Percentiles rank a stretch among this genome's conserved stretches.
phyloP scores from a whole-genome alignment of 1,140 invertebrate species.

The Trinorchestia longiramus region DNA sequence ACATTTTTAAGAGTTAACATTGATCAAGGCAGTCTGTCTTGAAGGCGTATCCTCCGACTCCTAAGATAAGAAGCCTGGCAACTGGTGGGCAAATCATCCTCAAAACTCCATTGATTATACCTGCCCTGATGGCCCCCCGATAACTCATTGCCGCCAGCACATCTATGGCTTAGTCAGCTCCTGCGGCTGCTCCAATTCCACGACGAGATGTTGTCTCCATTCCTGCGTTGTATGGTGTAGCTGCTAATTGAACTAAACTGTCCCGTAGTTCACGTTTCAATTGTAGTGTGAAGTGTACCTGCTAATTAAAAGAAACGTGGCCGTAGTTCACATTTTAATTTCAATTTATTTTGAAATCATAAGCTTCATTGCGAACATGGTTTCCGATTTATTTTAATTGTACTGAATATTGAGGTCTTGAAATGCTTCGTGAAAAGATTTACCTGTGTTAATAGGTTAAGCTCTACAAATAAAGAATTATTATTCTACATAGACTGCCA shows the following conservation, averaged over 20 bases:
- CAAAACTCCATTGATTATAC: conserved; percentile 52
- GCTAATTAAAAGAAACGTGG: background rate
- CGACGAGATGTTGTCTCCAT: background rate
- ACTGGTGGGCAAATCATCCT: conserved; percentile 38
- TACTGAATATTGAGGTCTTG: background rate
- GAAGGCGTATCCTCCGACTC: conserved; percentile 13
- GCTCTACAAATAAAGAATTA: background rate
- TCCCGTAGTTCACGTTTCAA: background rate
- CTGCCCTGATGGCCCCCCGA: conserved; percentile 14
- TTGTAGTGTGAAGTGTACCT: too few species aligned
- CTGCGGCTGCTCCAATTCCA: background rate
- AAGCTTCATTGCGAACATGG: background rate
- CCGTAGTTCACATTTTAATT: background rate
- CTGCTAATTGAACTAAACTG: background rate
- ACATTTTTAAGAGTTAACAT: conserved; percentile 1
- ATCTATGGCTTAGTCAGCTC: background rate
- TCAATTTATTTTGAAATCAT: background rate
- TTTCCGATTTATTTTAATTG: background rate
- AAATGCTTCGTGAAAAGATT: background rate
- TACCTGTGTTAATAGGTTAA: background rate
- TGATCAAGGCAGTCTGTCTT: conserved; percentile 19
- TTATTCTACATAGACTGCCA: background rate
- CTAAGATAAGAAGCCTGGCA: conserved; percentile 19
- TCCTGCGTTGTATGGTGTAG: too few species aligned
- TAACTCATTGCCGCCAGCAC: conserved; percentile 40